phyloP scores from a whole-genome alignment of 2,888 invertebrate species.

The Schizotus pectinicornis region DNA sequence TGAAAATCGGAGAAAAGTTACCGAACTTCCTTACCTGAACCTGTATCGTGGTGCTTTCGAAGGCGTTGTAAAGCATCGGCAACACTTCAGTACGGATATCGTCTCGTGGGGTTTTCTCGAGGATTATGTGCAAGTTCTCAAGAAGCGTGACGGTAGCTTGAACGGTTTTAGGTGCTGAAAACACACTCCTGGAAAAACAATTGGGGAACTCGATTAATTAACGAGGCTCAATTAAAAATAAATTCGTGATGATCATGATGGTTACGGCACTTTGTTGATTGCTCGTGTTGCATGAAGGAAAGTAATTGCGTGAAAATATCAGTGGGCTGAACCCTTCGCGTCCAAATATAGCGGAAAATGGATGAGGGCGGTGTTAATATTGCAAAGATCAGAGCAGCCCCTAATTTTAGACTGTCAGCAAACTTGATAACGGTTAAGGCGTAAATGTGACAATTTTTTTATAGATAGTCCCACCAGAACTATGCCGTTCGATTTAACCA shows the following conservation, averaged over 20 bases:
- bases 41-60: conserved; percentile 88
- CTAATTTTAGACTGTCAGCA: conserved; percentile 18
- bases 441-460: no score
- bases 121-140: conserved; percentile 87
- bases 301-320: no score
- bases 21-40: conserved; percentile 74
- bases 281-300: no score
- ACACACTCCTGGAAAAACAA: conserved; percentile 65
- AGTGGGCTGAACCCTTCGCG: no score
- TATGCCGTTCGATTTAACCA: no score
- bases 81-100: conserved; percentile 83
- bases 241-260: conserved; percentile 2
- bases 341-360: no score
- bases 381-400: conserved; percentile 13
- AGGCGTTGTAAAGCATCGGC: conserved; percentile 83
- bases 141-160: conserved; percentile 87
- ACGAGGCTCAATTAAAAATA: not conserved
- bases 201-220: not conserved
- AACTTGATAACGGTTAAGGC: conserved; percentile 18
- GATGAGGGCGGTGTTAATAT: conserved; percentile 9
- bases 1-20: not conserved
- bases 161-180: conserved; percentile 79
- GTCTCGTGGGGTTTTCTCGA: conserved; percentile 84
- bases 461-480: no score
- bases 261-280: not conserved